Percentiles rank a stretch among this genome's conserved stretches.
Evolutionary conservation across 2,797 vertebrate genomes (phyloP).

Genomic region (Hoplostethus mediterraneus): DNA sequence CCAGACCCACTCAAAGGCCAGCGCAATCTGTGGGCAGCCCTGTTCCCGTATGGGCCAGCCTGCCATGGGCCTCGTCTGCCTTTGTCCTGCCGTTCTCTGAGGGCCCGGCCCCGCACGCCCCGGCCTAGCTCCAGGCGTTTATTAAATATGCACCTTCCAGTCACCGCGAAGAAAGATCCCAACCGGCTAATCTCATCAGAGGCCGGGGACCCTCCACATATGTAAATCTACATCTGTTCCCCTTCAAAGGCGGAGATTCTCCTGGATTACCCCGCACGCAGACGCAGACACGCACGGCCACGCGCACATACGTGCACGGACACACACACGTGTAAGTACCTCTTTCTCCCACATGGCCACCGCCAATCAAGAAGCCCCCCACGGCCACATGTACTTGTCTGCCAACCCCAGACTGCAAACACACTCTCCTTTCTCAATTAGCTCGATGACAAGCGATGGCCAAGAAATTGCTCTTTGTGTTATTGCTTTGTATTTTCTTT

Average conservation of each 20-base stretch:
- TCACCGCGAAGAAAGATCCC: conserved; percentile 89
- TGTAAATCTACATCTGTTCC: conserved; percentile 99
- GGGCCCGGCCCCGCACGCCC: conserved; percentile 86
- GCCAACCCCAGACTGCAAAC: conserved; percentile 84
- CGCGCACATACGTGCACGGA: conserved; percentile 54
- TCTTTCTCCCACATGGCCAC: conserved; percentile 87
- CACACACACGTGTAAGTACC: conserved; percentile 47
- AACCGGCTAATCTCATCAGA: conserved; percentile 98
- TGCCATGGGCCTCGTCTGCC: conserved; percentile 88
- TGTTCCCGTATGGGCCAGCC: conserved; percentile 89
- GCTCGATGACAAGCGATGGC: conserved; percentile 88
- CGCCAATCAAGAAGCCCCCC: conserved; percentile 88
- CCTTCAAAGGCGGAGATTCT: conserved; percentile 96
- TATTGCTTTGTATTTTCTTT: conserved; percentile 88
- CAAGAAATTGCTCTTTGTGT: conserved; percentile 92
- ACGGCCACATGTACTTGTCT: conserved; percentile 74
- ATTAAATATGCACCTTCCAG: conserved; percentile 99
- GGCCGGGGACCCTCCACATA: conserved; percentile 96
- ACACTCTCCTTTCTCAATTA: conserved; percentile 80
- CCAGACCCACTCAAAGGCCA: conserved; percentile 82
- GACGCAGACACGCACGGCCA: conserved; percentile 76
- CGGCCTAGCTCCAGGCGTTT: conserved; percentile 93
- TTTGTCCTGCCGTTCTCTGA: conserved; percentile 89
- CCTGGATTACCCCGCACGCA: conserved; percentile 90
- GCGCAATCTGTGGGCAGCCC: conserved; percentile 88